Base-by-base conservation (phyloP, 2,797 vertebrate genomes). In the Glyptemys insculpta region DNA sequence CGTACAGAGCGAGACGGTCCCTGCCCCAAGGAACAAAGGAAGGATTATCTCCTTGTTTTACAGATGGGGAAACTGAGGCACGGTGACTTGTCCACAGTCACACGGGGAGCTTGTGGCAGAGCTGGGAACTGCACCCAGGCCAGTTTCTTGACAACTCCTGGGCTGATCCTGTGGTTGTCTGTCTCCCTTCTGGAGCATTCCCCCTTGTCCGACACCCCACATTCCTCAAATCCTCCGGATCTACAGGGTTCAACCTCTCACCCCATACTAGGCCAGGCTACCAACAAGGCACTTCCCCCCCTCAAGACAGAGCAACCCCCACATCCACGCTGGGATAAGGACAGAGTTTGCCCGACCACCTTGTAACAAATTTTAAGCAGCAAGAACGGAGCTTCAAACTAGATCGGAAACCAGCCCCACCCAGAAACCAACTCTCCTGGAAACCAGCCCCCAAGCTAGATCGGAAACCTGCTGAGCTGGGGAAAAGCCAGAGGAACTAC, bases 81-180 rank as follows among this genome's bases (percentile, higher is more conserved):
- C n/a, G 0, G 19, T 3, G n/a, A 12, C 59, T 62, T 16, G 5
- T 16, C 31, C 19, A 72, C 19, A 1, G n/a, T 23, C 9, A 72
- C n/a, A 37, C 1, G 2, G 10, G 37, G 19, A 41, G 34, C 62
- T 12, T 8, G 31, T 62, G 59, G 31, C 59, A 19, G 18, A 68
- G 18, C 19, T 72, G 65, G 11, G n/a, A 6, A 41, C 19, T 23
- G 21, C n/a, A 11, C 37, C 19, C 65, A 72, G 19, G 19, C n/a
- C 65, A 3, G n/a, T 41, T 72, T 41, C 19, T 72, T 18, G 16
- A n/a, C 62, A 65, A 65, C 31, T 65, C 34, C 62, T n/a, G 37
- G n/a, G 19, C n/a, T 12, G 19, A 25, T 72, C 37, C 21, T 41
- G n/a, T 23, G 21, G 19, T 41, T 72, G 65, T 12, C n/a, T 19